Evolutionary conservation across 2,797 vertebrate genomes (phyloP), one percentile per base, ranked within the genome.

Genomic region (Arrhamphus sclerolepis): DNA sequence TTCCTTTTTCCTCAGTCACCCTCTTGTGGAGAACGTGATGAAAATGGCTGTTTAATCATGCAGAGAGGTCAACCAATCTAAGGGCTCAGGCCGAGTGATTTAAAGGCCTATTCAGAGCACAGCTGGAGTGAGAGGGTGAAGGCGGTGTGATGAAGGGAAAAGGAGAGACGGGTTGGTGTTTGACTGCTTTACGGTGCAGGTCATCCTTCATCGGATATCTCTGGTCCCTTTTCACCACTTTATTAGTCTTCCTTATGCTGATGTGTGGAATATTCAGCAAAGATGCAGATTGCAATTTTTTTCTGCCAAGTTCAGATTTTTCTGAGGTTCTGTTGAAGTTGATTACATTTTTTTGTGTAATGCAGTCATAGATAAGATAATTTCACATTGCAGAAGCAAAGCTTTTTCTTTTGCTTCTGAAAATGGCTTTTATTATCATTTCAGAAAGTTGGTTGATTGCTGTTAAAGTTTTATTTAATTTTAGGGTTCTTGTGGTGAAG

Each of bases 31-130:
- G 83, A 85, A 79, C 51, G 65, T 89, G 88, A 89, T 91, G 89
- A 89, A 89, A 91, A 90, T 86, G 86, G 77, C 87, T 89, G 86
- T 84, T 91, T 90, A 90, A 90, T 90, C 88, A 90, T 91, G 88
- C 89, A 85, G 87, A 85, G 88, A 89, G 87, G 85, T 89, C 87
- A 86, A 83, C 87, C 88, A 89, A 90, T 91, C 89, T 87, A 82
- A 84, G 78, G 75, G 70, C 80, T 67, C 3, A 31, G 72, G 68
- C 77, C 1, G 62, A 77, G 83, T 89, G 86, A 91, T 91, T 91
- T 90, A 86, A 85, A 82, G 86, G 81, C 75, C 84, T 70, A 72
- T 89, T 87, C 80, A 59, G 71, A 80, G 85, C 86, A 75, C 85
- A 87, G 87, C 82, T 87, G 83, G 87, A 88, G 67, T 49, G 73